Conservation (phyloP, 1,140 invertebrate species). For the Pantala flavescens region DNA sequence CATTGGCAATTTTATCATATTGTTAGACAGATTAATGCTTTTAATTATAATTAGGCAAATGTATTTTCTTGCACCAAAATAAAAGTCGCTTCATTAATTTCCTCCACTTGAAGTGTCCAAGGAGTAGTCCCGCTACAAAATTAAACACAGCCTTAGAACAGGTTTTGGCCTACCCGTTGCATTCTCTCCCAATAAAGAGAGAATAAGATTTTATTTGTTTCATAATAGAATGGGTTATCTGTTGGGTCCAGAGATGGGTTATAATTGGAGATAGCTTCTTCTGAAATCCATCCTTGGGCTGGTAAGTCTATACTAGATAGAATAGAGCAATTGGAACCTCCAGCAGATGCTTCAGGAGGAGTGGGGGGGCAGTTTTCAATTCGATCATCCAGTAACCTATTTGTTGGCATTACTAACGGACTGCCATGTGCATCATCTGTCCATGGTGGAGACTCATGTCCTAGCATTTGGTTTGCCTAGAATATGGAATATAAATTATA, state of each 20-base stretch:
- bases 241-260: conserved; percentile 41
- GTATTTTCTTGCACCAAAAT: no score
- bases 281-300: conserved; percentile 22
- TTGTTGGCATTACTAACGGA: neutral
- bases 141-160: neutral
- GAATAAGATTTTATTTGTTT: conserved; percentile 49
- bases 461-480: neutral
- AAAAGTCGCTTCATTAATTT: neutral
- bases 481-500: neutral
- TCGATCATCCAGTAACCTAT: neutral
- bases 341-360: neutral
- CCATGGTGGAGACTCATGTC: neutral
- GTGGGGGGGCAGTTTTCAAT: neutral
- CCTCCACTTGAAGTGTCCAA: neutral
- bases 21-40: no score
- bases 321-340: neutral
- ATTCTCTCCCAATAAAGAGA: conserved; percentile 46
- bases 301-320: neutral
- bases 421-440: neutral
- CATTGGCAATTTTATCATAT: no score
- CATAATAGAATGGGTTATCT: conserved; percentile 52
- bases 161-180: conserved; percentile 32
- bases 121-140: neutral
- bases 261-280: conserved; percentile 30
- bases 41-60: no score